These are phyloP conservation scores for Melanotaenia pygmaea DNA, from an alignment of 2,797 vertebrate genomes.

Conservation along the genomic window DNA sequence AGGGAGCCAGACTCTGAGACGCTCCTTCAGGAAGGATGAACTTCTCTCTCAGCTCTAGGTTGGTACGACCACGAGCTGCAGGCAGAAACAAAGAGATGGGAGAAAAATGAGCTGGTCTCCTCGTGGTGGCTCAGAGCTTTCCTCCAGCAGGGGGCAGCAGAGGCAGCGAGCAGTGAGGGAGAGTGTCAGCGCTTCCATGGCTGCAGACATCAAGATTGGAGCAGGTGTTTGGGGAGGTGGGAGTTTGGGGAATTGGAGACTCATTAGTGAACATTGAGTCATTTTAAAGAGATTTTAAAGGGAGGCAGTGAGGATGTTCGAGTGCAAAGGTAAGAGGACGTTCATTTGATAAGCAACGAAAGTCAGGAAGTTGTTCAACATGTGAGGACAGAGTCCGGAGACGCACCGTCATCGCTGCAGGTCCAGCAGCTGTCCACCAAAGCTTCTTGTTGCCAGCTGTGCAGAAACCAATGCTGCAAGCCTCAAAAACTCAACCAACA, in stretches of 20 bases:
- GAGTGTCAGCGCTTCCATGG: conserved; percentile 71
- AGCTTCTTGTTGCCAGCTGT: too few relatives aligned
- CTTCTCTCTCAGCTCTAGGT: conserved; percentile 96
- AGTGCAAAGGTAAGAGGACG: conserved; percentile 18
- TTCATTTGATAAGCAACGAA: conserved; percentile 51
- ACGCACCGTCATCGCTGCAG: conserved; percentile 17
- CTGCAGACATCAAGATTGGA: conserved; percentile 59
- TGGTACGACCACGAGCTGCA: conserved; percentile 94
- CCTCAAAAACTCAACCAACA: too few relatives aligned
- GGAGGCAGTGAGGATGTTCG: conserved; percentile 11
- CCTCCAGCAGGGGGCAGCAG: conserved; percentile 61
- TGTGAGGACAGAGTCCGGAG: conserved; percentile 11
- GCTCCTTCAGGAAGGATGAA: conserved; percentile 96
- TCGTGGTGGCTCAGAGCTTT: not conserved
- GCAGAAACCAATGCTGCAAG: too few relatives aligned
- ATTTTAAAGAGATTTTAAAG: conserved; percentile 12
- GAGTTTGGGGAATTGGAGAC: conserved; percentile 2
- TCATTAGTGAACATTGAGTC: conserved; percentile 45
- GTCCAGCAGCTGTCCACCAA: too few relatives aligned
- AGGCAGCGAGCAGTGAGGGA: conserved; percentile 75
- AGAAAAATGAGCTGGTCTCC: not conserved
- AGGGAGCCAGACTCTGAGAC: conserved; percentile 93
- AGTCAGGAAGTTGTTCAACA: conserved; percentile 22
- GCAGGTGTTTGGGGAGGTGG: conserved; percentile 23
- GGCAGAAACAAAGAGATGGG: not conserved